Evolutionary conservation across 2,113 vertebrate genomes (phyloP).

Genomic region (Poecilia latipinna): DNA sequence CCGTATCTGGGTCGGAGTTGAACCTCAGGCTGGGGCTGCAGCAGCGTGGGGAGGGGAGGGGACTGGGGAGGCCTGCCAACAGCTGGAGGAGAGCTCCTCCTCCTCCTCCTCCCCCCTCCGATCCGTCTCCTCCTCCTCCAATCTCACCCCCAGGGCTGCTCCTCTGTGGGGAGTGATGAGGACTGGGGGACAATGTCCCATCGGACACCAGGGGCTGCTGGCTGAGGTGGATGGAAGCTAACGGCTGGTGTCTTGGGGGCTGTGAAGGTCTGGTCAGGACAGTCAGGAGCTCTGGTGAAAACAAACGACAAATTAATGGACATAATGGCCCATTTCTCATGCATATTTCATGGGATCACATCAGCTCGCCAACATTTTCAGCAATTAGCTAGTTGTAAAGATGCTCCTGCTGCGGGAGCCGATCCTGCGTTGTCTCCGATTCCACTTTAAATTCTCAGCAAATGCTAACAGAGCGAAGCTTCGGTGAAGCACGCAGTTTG

Average conservation of each 20-base stretch:
- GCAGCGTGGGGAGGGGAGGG: conserved; percentile 90
- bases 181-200: conserved; percentile 13
- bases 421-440: neutral
- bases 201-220: conserved; percentile 42
- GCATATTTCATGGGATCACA: neutral
- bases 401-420: neutral
- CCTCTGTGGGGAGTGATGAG: conserved; percentile 43
- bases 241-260: conserved; percentile 44
- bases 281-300: conserved; percentile 43
- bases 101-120: conserved; percentile 44
- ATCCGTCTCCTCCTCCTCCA: conserved; percentile 14
- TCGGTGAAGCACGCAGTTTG: neutral
- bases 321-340: neutral
- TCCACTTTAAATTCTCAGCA: neutral
- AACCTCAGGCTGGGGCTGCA: conserved; percentile 92
- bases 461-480: neutral
- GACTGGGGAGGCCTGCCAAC: conserved; percentile 88
- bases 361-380: neutral
- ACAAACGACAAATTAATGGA: neutral
- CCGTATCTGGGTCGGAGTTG: conserved; percentile 90
- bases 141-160: conserved; percentile 43
- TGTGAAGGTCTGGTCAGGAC: conserved; percentile 41
- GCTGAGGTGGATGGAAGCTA: conserved; percentile 33
- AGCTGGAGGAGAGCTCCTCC: conserved; percentile 87
- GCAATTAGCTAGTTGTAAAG: neutral